Evolutionary conservation across 2,113 vertebrate species (phyloP).

Genomic region (Macrotus californicus): DNA sequence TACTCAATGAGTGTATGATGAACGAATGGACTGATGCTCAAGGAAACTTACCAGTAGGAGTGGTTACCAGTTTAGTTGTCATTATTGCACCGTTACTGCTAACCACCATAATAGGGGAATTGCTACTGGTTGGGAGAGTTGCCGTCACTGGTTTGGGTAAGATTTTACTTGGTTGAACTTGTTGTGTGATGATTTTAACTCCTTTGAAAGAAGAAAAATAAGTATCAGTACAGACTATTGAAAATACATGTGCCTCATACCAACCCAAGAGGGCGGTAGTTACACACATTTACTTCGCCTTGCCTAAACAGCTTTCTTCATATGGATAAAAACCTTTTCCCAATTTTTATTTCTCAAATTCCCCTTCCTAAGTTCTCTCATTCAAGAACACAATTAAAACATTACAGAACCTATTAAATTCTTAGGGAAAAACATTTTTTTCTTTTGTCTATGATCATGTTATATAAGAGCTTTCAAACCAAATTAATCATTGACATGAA

Average conservation of each 20-base stretch:
- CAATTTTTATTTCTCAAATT: conserved; percentile 32
- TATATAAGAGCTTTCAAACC: not conserved
- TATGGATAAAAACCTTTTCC: not conserved
- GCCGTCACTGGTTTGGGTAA: conserved; percentile 96
- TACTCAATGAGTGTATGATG: not conserved
- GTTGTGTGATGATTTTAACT: conserved; percentile 99
- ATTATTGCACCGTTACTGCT: conserved; percentile 99
- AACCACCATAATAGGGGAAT: conserved; percentile 98
- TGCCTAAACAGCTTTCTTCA: conserved; percentile 8
- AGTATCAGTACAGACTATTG: conserved; percentile 73
- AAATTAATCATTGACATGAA: not conserved
- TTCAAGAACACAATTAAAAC: conserved; percentile 38
- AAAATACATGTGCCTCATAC: conserved; percentile 68
- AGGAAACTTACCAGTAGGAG: conserved; percentile 90
- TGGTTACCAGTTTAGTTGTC: conserved; percentile 97
- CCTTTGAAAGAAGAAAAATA: conserved; percentile 84
- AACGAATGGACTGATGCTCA: conserved; percentile 17
- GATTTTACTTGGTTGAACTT: conserved; percentile 99
- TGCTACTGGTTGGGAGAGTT: conserved; percentile 91
- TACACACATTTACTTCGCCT: conserved; percentile 17
- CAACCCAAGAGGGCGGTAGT: conserved; percentile 66
- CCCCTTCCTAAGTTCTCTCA: conserved; percentile 22
- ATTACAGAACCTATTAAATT: conserved; percentile 27
- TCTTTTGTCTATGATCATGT: not conserved
- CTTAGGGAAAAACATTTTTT: not conserved